These are phyloP conservation scores for Serranus cabrilla DNA, from an alignment of 2,797 vertebrate species.

Conservation along the genomic window DNA sequence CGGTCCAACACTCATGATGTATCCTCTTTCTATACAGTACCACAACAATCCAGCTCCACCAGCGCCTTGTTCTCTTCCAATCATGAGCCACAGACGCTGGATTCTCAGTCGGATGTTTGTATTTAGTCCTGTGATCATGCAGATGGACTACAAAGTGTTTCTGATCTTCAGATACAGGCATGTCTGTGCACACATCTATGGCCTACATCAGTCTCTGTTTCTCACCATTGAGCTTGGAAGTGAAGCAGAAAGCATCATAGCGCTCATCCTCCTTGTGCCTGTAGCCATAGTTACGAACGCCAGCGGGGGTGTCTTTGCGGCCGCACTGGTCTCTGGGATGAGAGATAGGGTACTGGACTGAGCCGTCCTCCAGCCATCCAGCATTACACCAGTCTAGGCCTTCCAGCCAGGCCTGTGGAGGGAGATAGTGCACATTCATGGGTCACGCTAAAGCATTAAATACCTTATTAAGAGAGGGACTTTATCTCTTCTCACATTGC, in stretches of 20 bases:
- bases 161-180: conserved; percentile 38
- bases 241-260: conserved; percentile 97
- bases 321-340: conserved; percentile 93
- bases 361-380: conserved; percentile 95
- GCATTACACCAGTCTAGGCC: conserved; percentile 98
- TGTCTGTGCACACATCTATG: neutral
- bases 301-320: conserved; percentile 87
- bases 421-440: conserved; percentile 42
- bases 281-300: conserved; percentile 96
- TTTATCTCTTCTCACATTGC: conserved; percentile 47
- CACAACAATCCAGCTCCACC: conserved; percentile 15
- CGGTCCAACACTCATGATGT: conserved; percentile 26
- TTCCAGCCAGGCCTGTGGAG: conserved; percentile 90
- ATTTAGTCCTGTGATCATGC: conserved; percentile 17
- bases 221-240: conserved; percentile 94
- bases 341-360: conserved; percentile 94
- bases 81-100: conserved; percentile 6
- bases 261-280: conserved; percentile 93
- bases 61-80: conserved; percentile 8
- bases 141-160: conserved; percentile 23
- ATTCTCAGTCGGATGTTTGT: conserved; percentile 6
- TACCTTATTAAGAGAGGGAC: conserved; percentile 38
- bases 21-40: conserved; percentile 36
- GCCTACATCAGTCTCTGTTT: neutral
- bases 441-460: conserved; percentile 46